These are phyloP conservation scores for Natrix natrix DNA, from an alignment of 2,797 vertebrate genomes.

Conservation along the genomic window DNA sequence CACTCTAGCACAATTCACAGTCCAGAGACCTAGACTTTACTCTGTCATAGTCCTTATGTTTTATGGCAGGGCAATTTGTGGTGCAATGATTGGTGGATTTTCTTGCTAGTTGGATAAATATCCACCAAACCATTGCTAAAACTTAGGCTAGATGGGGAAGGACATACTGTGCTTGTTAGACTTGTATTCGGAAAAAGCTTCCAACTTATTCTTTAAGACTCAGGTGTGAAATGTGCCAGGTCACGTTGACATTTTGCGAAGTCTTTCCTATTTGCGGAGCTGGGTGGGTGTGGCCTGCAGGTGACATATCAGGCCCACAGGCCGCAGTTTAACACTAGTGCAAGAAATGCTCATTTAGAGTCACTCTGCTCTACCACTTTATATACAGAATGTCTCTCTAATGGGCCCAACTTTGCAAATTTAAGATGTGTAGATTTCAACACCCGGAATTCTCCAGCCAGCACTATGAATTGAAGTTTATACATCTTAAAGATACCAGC, in stretches of 20 bases:
- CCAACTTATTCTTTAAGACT: neutral
- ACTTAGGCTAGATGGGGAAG: neutral
- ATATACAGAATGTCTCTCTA: neutral
- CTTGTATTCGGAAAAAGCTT: neutral
- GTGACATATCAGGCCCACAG: too few species aligned
- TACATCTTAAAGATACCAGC: neutral
- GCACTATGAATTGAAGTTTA: neutral
- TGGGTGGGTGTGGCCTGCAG: too few species aligned
- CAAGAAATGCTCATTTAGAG: neutral
- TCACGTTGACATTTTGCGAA: too few species aligned
- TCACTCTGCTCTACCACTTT: neutral
- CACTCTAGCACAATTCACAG: neutral
- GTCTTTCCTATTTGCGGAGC: too few species aligned
- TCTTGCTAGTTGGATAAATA: neutral
- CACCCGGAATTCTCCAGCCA: neutral
- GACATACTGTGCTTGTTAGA: neutral
- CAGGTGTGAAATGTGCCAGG: too few species aligned
- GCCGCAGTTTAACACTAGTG: too few species aligned
- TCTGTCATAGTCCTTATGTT: neutral
- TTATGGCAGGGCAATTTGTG: neutral
- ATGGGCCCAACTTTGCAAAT: neutral
- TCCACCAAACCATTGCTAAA: neutral
- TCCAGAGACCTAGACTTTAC: neutral
- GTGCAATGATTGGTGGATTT: neutral
- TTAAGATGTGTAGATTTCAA: neutral